Conservation (phyloP, 2,888 invertebrate species). For the Tetheella fluctuosa region DNA sequence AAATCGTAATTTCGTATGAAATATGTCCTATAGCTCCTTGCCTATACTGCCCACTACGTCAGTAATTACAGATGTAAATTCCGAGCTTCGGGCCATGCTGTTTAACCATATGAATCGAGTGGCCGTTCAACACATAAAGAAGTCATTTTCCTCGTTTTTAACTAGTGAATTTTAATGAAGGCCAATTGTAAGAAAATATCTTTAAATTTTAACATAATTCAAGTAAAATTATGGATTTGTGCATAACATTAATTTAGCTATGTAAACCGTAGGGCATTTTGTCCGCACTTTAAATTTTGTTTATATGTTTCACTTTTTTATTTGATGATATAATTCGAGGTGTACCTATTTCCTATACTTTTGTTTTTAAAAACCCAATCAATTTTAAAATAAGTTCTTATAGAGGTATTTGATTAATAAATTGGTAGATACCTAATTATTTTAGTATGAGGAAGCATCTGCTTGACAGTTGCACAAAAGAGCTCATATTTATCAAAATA, state of each 20-base stretch:
- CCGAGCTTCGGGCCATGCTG: slow-evolving; percentile 24
- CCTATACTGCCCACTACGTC: slow-evolving; percentile 47
- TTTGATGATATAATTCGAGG: too few species aligned
- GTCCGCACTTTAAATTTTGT: slow-evolving; percentile 16
- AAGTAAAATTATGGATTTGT: slow-evolving; percentile 6
- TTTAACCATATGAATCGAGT: slow-evolving; percentile 27
- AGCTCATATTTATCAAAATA: not conserved
- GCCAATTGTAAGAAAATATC: slow-evolving; percentile 6
- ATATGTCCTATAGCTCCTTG: slow-evolving; percentile 43
- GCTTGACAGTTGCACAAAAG: not conserved
- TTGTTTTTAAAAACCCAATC: too few species aligned
- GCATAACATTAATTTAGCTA: not conserved
- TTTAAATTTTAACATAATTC: slow-evolving; percentile 5
- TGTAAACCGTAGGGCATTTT: too few species aligned
- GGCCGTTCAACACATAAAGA: slow-evolving; percentile 35
- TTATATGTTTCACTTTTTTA: not conserved
- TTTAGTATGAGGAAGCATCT: not conserved
- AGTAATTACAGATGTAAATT: slow-evolving; percentile 68
- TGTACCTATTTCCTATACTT: too few species aligned
- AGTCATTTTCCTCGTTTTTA: slow-evolving; percentile 25
- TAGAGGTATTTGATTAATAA: not conserved
- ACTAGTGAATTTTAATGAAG: slow-evolving; percentile 12
- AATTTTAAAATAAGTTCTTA: not conserved
- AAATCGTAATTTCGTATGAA: slow-evolving; percentile 8
- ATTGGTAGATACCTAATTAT: not conserved